A percentile compares a stretch with the other conserved stretches of the same genome.
Conservation (phyloP, 2,888 invertebrate species). For the Dryadula phaetusa region DNA sequence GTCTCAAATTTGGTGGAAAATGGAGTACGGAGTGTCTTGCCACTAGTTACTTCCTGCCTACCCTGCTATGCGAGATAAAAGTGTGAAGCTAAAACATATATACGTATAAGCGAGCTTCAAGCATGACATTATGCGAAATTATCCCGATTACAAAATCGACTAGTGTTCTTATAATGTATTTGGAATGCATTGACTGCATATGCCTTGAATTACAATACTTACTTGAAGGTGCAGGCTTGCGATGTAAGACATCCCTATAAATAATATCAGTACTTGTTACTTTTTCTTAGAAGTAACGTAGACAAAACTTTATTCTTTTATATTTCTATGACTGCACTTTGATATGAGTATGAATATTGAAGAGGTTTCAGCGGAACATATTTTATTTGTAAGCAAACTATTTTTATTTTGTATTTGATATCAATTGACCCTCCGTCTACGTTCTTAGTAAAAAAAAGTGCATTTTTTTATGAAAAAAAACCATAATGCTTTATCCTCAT, state of each 20-base stretch:
- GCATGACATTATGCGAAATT: constrained; percentile 31
- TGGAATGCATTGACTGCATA: constrained; percentile 39
- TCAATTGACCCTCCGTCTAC: background rate
- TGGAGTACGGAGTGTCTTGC: too few species aligned
- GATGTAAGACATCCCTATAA: constrained; percentile 18
- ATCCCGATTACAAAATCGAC: constrained; percentile 40
- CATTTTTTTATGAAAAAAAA: too few species aligned
- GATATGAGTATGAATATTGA: constrained; percentile 4
- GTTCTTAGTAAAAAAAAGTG: too few species aligned
- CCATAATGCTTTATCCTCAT: too few species aligned
- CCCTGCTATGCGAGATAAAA: too few species aligned
- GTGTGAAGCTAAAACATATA: too few species aligned
- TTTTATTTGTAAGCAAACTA: background rate
- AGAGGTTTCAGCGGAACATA: background rate
- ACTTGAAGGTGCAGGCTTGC: constrained; percentile 13
- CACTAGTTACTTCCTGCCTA: too few species aligned
- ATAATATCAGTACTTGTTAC: background rate
- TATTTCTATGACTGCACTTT: constrained; percentile 4
- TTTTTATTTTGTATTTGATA: background rate
- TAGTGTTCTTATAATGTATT: constrained; percentile 39
- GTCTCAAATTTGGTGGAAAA: too few species aligned
- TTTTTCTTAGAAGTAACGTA: constrained; percentile 29
- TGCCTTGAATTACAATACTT: constrained; percentile 40
- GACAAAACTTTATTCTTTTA: constrained; percentile 1
- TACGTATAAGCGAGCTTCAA: constrained; percentile 24